These are phyloP conservation scores for Chionoecetes opilio DNA, from an alignment of 1,140 invertebrate species.

Conservation along the genomic window DNA sequence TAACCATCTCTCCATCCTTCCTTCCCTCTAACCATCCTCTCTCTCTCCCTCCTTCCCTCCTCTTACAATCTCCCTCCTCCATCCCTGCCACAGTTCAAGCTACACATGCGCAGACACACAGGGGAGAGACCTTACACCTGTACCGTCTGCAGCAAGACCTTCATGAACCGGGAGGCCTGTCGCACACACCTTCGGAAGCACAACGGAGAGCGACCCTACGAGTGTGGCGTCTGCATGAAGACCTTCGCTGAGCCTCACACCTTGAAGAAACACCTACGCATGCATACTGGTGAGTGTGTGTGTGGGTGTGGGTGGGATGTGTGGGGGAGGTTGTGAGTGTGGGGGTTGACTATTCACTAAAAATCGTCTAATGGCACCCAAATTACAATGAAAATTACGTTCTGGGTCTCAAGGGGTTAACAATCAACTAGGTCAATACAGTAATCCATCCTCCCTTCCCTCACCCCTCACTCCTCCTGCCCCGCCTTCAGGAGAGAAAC, in stretches of 20 bases:
- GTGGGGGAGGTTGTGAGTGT: not conserved
- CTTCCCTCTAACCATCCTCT: not conserved
- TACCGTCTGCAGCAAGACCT: constrained; percentile 92
- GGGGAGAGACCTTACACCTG: constrained; percentile 84
- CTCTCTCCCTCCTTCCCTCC: not conserved
- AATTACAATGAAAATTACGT: too few species aligned
- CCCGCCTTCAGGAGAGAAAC: not conserved
- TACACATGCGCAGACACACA: constrained; percentile 67
- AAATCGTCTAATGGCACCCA: too few species aligned
- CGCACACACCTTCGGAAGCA: constrained; percentile 95
- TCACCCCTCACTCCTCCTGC: not conserved
- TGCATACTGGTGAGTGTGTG: constrained; percentile 89
- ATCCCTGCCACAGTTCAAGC: constrained; percentile 52
- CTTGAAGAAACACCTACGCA: constrained; percentile 93
- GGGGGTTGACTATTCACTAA: not conserved
- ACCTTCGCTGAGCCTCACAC: constrained; percentile 96
- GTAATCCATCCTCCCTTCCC: not conserved
- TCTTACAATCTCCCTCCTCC: not conserved
- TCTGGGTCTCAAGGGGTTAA: too few species aligned
- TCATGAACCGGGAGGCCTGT: constrained; percentile 91
- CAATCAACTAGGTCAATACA: not conserved
- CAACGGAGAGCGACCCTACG: constrained; percentile 89
- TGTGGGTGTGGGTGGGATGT: not conserved
- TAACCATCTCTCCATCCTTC: too few species aligned
- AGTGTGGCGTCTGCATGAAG: constrained; percentile 96